A percentile compares a stretch with the other conserved stretches of the same genome.
Conservation (phyloP, 2,113 vertebrate species). For the Macquaria australasica region DNA sequence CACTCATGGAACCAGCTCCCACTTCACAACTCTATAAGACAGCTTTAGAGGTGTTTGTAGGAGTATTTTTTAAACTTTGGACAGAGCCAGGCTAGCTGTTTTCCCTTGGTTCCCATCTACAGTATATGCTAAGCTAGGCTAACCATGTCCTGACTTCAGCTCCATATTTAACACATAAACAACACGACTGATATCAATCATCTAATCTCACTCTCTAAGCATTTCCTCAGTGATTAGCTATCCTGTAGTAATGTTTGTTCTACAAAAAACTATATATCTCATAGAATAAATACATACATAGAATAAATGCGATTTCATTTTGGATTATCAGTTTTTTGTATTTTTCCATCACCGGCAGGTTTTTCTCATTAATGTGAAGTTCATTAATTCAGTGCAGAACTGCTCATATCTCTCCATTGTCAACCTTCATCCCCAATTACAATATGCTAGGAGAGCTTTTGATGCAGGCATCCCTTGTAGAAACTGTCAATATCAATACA, state of each 20-base stretch:
- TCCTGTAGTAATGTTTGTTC: neutral
- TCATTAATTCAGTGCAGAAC: slow-evolving; percentile 41
- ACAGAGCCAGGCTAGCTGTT: neutral
- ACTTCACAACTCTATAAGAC: too few species aligned
- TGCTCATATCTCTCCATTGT: slow-evolving; percentile 37
- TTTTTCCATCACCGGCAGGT: slow-evolving; percentile 13
- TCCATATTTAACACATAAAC: too few species aligned
- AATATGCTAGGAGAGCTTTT: slow-evolving; percentile 24
- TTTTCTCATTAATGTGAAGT: slow-evolving; percentile 5
- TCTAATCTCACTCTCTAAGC: too few species aligned
- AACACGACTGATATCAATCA: too few species aligned
- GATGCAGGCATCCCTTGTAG: slow-evolving; percentile 41
- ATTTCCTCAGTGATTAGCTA: too few species aligned
- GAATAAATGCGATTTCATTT: slow-evolving; percentile 12
- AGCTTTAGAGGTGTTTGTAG: neutral
- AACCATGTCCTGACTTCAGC: too few species aligned
- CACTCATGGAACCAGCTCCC: too few species aligned
- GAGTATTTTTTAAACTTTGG: neutral
- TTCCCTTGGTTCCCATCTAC: too few species aligned
- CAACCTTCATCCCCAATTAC: slow-evolving; percentile 48
- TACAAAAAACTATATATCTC: neutral
- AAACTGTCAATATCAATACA: slow-evolving; percentile 58
- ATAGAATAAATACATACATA: neutral
- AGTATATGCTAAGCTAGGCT: too few species aligned
- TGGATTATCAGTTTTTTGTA: neutral